phyloP scores from a whole-genome alignment of 1,140 invertebrate genomes.

The Chrysopa pallens region DNA sequence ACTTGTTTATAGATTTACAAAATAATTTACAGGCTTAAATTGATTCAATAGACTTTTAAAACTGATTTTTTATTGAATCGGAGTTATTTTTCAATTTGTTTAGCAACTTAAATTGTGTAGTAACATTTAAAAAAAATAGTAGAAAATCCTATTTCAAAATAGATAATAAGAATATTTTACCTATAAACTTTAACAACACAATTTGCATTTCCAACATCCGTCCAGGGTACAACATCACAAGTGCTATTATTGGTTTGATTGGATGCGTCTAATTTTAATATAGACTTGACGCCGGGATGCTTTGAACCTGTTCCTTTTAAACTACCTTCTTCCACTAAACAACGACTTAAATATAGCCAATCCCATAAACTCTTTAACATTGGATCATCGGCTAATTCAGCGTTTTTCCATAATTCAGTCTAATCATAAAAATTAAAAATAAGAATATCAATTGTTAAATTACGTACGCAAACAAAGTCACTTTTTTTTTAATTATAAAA shows the following conservation, averaged over 20 bases:
- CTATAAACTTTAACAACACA: conserved; percentile 27
- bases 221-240: conserved; percentile 33
- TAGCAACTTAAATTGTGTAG: too few relatives aligned
- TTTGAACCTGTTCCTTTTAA: conserved; percentile 29
- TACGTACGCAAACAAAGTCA: too few relatives aligned
- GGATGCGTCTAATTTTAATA: conserved; percentile 31
- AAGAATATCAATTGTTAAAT: not conserved
- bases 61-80: too few relatives aligned
- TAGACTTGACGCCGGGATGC: conserved; percentile 50
- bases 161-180: conserved; percentile 21
- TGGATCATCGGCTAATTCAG: conserved; percentile 39
- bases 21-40: too few relatives aligned
- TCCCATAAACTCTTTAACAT: conserved; percentile 49
- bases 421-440: conserved; percentile 12
- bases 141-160: too few relatives aligned
- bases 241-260: conserved; percentile 15
- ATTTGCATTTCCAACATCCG: conserved; percentile 24
- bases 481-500: too few relatives aligned
- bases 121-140: too few relatives aligned
- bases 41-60: too few relatives aligned
- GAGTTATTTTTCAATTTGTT: too few relatives aligned
- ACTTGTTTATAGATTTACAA: too few relatives aligned
- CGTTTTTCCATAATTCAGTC: conserved; percentile 42
- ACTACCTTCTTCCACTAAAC: conserved; percentile 44
- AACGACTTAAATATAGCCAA: conserved; percentile 53